These are phyloP conservation scores for Cyrtonyx montezumae DNA, from an alignment of 2,113 vertebrate genomes.

Conservation along the genomic window DNA sequence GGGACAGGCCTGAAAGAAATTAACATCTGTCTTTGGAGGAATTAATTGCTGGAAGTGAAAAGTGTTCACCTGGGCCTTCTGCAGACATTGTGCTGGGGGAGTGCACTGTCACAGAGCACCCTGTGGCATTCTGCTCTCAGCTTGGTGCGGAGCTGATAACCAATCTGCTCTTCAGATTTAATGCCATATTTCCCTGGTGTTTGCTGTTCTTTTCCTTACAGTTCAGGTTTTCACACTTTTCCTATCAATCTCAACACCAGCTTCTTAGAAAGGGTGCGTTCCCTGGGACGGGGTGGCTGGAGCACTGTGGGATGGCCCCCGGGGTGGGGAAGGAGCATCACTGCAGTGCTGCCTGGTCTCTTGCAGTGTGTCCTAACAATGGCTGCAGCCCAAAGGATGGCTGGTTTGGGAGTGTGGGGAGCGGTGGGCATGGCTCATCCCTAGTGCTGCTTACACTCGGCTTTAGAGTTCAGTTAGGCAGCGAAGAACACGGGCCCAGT, in stretches of 20 bases:
- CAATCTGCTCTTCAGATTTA: accelerated
- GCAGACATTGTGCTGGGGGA: accelerated
- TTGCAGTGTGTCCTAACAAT: too few relatives aligned
- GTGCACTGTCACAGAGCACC: accelerated
- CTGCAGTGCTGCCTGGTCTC: neutral
- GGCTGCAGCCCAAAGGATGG: neutral
- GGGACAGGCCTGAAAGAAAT: neutral
- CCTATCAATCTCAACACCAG: accelerated
- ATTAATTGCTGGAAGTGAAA: neutral
- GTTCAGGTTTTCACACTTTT: accelerated
- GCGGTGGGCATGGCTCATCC: accelerated
- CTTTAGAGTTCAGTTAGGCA: neutral
- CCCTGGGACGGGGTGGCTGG: accelerated
- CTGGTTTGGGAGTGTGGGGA: neutral
- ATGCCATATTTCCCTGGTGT: accelerated
- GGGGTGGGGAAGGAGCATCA: neutral
- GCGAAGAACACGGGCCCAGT: accelerated
- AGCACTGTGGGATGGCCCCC: accelerated
- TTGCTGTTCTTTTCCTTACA: accelerated
- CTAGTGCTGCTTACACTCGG: accelerated
- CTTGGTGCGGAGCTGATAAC: accelerated
- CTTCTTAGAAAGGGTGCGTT: neutral
- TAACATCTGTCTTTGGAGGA: neutral
- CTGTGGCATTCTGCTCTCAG: accelerated
- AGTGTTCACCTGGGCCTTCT: accelerated